These are phyloP conservation scores for Chelmon rostratus DNA, from an alignment of 2,797 vertebrate species.

Conservation along the genomic window DNA sequence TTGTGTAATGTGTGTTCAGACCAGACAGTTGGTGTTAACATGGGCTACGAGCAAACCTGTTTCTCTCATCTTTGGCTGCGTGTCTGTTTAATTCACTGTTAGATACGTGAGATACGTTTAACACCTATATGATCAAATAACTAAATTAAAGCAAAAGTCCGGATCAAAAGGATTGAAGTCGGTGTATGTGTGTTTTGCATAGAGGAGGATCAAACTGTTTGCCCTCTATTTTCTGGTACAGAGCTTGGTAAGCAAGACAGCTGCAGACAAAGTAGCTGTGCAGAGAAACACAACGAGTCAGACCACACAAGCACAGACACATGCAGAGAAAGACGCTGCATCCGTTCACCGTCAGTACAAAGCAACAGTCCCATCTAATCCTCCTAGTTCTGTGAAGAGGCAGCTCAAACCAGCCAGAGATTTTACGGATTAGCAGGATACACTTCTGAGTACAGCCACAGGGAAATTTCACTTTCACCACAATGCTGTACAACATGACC, in stretches of 20 bases:
- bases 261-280: neutral
- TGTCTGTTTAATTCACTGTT: neutral
- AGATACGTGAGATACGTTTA: neutral
- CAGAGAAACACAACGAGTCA: neutral
- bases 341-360: constrained; percentile 15
- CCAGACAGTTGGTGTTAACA: neutral
- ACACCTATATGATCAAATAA: neutral
- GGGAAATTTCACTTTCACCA: neutral
- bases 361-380: neutral
- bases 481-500: neutral
- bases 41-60: neutral
- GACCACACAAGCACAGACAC: neutral
- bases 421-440: neutral
- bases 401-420: neutral
- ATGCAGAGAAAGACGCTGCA: neutral
- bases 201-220: neutral
- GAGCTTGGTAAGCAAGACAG: constrained; percentile 6
- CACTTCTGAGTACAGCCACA: neutral
- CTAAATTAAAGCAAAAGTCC: neutral
- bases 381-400: constrained; percentile 4
- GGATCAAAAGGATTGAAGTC: neutral
- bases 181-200: neutral
- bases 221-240: neutral
- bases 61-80: neutral
- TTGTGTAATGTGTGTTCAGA: constrained; percentile 17